A percentile compares a stretch with the other conserved stretches of the same genome.
Evolutionary conservation across 2,113 vertebrate genomes (phyloP).

Genomic region (Engraulis encrasicolus): DNA sequence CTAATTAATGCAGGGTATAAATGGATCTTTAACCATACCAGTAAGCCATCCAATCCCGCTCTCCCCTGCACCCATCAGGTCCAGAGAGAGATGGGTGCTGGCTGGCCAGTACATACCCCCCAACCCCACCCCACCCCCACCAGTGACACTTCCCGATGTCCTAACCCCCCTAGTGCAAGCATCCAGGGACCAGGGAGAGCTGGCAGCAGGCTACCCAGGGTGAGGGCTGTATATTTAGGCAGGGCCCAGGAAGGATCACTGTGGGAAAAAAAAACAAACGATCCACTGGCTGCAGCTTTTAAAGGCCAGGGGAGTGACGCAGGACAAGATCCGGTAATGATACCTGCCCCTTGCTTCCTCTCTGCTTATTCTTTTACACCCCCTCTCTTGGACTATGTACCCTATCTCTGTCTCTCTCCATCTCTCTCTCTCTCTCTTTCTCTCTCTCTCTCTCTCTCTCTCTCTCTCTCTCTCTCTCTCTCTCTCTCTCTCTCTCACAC

Average conservation of each 20-base stretch:
- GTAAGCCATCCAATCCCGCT: no score
- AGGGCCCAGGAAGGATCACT: constrained; percentile 44
- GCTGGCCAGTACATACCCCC: constrained; percentile 24
- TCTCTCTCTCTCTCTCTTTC: not conserved
- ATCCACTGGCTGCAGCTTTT: constrained; percentile 26
- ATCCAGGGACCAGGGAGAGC: no score
- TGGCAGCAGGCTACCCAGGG: not conserved
- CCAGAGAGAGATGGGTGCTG: no score
- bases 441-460: not conserved
- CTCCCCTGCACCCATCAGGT: no score
- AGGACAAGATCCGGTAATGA: constrained; percentile 45
- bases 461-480: not conserved
- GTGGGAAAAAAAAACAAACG: constrained; percentile 48
- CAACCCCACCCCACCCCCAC: constrained; percentile 26
- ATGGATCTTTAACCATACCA: no score
- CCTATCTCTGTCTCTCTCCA: no score
- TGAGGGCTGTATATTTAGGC: constrained; percentile 49
- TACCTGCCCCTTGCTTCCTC: constrained; percentile 41
- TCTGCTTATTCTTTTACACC: not conserved
- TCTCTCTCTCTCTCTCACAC: not conserved
- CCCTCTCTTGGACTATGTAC: no score
- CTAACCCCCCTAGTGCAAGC: not conserved
- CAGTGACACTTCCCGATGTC: no score
- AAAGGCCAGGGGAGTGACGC: constrained; percentile 24
- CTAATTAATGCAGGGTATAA: no score